Evolutionary conservation across 2,888 invertebrate species (phyloP), one percentile per base, ranked within the genome.

Genomic region (Darwinula stevensoni): DNA sequence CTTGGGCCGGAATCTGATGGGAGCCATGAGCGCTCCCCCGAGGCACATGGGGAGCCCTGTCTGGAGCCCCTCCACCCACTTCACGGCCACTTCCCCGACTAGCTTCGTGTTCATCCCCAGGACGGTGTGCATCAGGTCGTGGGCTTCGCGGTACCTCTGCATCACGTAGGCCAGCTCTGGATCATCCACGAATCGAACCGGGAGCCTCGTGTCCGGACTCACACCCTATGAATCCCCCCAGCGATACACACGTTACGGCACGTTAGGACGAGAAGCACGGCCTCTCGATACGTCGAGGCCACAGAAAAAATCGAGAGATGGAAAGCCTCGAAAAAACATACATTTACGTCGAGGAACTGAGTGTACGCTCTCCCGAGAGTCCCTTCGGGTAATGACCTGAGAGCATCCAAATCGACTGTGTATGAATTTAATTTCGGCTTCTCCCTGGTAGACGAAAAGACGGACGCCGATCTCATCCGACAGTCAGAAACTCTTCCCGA

Each of bases 61-160:
- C 54, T 99, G 97, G 35, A 94, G 63, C 1, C 74, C 94, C 61
- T 97, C 97, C 31, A 97, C 65, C 84, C 91, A 91, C 56, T 97
- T 97, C 4, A 97, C 75, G 9, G 78, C 66, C 4, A 91, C 84
- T 63, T 91, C 65, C 61, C 69, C 65, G 18, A 86, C 55, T 78
- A 86, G 80, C 43, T 75, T 75, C 9, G 84, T 88, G 22, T 76
- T 84, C 82, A 91, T 88, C 40, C 68, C 67, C 27, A 94, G 60
- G 13, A 74, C 58, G 1, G 86, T 70, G 53, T 97, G 97, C 35
- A 78, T 65, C 39, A 97, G 61, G 56, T 97, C 97, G 51, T 97
- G 97, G 5, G 76, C 72, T 57, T 97, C 91, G 39, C 97, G 64
- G 49, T 99, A 99, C 33, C 97, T 61, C 51, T 86, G 82, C 72